phyloP scores from a whole-genome alignment of 2,113 vertebrate species.

The Corvus hawaiiensis region DNA sequence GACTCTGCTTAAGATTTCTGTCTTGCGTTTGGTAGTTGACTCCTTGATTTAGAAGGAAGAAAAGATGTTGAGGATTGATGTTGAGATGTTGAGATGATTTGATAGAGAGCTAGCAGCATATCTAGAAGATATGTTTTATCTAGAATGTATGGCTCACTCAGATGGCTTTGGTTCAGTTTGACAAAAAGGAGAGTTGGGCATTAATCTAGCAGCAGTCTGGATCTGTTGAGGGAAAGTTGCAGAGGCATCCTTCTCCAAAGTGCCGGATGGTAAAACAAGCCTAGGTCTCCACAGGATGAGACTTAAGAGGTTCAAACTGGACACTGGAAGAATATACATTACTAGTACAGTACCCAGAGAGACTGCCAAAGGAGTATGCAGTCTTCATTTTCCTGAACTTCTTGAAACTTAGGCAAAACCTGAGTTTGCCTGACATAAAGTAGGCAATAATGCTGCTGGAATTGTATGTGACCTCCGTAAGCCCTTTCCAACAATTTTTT shows the following conservation, averaged over 20 bases:
- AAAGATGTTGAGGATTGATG: neutral
- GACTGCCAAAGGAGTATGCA: neutral
- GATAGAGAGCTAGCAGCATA: neutral
- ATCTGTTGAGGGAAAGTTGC: neutral
- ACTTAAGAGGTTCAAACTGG: neutral
- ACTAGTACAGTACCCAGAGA: neutral
- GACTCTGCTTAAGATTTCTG: neutral
- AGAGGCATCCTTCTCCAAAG: neutral
- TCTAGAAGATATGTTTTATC: neutral
- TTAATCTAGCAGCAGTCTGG: neutral
- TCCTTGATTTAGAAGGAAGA: neutral
- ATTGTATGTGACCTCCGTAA: neutral
- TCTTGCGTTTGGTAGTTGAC: neutral
- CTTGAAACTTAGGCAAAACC: neutral
- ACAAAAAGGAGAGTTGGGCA: neutral
- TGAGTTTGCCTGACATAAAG: fast-evolving
- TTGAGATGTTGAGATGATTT: neutral
- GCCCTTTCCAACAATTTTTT: neutral
- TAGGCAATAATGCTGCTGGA: neutral
- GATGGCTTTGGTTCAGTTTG: neutral
- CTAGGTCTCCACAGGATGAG: neutral
- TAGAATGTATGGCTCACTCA: neutral
- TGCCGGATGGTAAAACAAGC: neutral
- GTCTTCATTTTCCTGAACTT: neutral
- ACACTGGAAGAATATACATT: neutral